Percentiles rank a stretch among this genome's conserved stretches.
These are phyloP conservation scores for Sarcophilus harrisii DNA, from an alignment of 2,797 vertebrate species.

Conservation along the genomic window DNA sequence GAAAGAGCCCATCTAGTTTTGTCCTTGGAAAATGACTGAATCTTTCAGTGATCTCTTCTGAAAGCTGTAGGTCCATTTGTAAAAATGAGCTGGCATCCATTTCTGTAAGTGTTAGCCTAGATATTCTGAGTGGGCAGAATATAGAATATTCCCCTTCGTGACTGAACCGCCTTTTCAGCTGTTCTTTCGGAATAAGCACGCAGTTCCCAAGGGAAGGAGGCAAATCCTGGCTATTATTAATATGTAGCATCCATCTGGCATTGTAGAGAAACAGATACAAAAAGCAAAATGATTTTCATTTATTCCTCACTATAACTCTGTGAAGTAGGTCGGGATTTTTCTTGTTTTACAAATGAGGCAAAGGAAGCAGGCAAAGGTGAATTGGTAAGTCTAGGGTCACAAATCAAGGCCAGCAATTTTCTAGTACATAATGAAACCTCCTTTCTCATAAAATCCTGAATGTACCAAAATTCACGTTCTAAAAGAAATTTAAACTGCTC, in stretches of 20 bases:
- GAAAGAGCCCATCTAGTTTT: constrained; percentile 38
- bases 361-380: constrained; percentile 50
- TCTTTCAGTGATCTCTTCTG: constrained; percentile 57
- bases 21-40: constrained; percentile 39
- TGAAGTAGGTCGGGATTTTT: constrained; percentile 74
- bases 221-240: constrained; percentile 14
- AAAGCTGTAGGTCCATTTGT: constrained; percentile 63
- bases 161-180: constrained; percentile 64
- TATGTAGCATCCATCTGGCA: constrained; percentile 48
- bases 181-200: constrained; percentile 54
- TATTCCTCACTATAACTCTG: constrained; percentile 43
- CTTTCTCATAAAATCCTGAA: not conserved
- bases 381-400: constrained; percentile 25
- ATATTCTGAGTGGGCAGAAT: constrained; percentile 59
- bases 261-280: constrained; percentile 54
- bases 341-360: constrained; percentile 79
- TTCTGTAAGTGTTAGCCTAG: constrained; percentile 61
- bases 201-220: constrained; percentile 56
- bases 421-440: not conserved
- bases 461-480: not conserved
- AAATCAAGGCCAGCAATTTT: not conserved
- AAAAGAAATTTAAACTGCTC: not conserved
- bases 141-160: not conserved
- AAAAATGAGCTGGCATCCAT: constrained; percentile 32
- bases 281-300: constrained; percentile 37